Evolutionary conservation across 2,888 invertebrate species (phyloP).

Genomic region (Agrotis ipsilon): DNA sequence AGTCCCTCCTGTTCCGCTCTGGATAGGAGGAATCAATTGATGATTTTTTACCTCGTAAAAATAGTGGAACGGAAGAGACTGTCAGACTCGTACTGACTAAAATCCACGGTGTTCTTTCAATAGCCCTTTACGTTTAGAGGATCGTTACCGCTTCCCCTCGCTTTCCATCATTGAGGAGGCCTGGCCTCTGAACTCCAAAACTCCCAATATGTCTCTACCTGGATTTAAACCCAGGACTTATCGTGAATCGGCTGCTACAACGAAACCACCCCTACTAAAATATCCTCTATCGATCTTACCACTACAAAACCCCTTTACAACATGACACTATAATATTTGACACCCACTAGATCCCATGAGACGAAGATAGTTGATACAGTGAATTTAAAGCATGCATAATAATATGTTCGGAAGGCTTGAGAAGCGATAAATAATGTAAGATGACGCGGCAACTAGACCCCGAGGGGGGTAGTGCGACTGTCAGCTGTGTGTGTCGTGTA

Average conservation of each 20-base stretch:
- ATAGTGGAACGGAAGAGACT: too few relatives aligned
- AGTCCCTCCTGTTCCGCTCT: too few relatives aligned
- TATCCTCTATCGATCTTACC: not conserved
- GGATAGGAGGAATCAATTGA: too few relatives aligned
- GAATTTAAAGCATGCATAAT: constrained; percentile 55
- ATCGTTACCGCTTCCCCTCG: too few relatives aligned
- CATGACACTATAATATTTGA: constrained; percentile 25
- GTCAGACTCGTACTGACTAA: too few relatives aligned
- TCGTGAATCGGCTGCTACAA: not conserved
- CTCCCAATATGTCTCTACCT: not conserved
- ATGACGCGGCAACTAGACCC: constrained; percentile 31
- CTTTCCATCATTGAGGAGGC: too few relatives aligned
- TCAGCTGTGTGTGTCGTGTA: not conserved
- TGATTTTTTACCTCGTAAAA: too few relatives aligned
- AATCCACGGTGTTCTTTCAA: too few relatives aligned
- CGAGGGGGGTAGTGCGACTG: not conserved
- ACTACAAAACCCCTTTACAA: constrained; percentile 5
- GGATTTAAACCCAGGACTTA: not conserved
- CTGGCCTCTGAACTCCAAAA: too few relatives aligned
- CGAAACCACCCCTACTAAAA: not conserved
- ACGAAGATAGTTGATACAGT: constrained; percentile 38
- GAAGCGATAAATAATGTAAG: constrained; percentile 53
- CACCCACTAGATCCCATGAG: constrained; percentile 17
- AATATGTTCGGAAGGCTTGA: constrained; percentile 49
- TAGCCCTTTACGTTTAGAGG: too few relatives aligned